Base-by-base conservation (phyloP, 2,888 invertebrate species). In the Tinea pellionella region DNA sequence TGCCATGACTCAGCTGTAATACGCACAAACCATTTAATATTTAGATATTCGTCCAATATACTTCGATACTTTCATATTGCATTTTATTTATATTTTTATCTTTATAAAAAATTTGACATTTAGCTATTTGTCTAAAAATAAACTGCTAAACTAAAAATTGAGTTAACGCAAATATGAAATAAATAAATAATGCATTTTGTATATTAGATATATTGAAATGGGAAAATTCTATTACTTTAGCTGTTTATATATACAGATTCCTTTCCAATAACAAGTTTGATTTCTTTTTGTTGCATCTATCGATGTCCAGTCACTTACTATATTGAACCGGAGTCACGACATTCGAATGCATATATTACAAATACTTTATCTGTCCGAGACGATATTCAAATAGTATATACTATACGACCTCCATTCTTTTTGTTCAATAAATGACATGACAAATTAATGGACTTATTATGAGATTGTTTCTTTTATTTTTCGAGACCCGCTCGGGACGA, bases 401-500 rank as follows among this genome's bases (percentile, higher is more conserved):
- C 30, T 18, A 30, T 72, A 75, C 71, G 70, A 73, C 70, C 70
- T 70, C 70, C 69, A 73, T 69, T 68, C 68, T 68, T 77, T 80
- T 79, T 75, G 74, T 80, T 73, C 77, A 73, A 74, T 76, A 85
- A 82, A 86, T 86, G 83, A 86, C 86, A 86, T 84, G 86, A 86
- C 86, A 86, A 87, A 86, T 87, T 85, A 86, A 87, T 86, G 85
- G 84, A 85, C 85, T 82, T 84, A 85, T 84, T 85, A 84, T 85
- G 81, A 86, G 81, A 77, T 67, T 74, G 80, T 81, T 66, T 77
- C 75, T 80, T 82, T 84, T 81, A 79, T 79, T 80, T 57, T 75
- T 76, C 69, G 69, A 75, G 77, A 77, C 78, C 75, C 2, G 79
- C 75, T 80, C 78, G 78, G 85, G 84, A 82, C 83, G 86, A 86